Evolutionary conservation across 53 echinoderm and acorn worm genomes (phyloP).

Genomic region (Antedon mediterranea): DNA sequence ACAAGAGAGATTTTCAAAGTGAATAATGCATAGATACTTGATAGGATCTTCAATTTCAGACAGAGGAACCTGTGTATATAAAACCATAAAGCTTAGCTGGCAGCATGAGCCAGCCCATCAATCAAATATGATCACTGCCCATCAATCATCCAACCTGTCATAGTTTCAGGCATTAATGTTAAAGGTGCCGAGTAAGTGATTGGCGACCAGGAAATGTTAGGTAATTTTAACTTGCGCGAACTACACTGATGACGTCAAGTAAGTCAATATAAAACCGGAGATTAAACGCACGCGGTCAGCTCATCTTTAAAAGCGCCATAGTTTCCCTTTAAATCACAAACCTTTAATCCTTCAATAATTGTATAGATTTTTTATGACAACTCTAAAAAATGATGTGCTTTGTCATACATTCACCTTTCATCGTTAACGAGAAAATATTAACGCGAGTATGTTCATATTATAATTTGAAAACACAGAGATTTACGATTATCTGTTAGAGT

Average conservation of each 20-base stretch:
- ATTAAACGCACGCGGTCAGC: background rate
- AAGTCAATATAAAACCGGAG: background rate
- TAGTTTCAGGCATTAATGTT: background rate
- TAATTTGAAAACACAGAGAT: background rate
- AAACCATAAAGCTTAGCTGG: background rate
- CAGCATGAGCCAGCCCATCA: background rate
- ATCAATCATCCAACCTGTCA: background rate
- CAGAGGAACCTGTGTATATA: background rate
- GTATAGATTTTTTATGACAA: background rate
- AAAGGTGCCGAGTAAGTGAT: background rate
- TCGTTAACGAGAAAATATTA: background rate
- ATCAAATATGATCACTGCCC: background rate
- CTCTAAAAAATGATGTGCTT: background rate
- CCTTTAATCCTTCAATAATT: background rate
- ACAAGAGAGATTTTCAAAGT: background rate
- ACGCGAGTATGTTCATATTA: background rate
- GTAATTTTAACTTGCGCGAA: background rate
- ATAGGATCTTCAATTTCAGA: background rate
- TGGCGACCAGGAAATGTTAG: background rate
- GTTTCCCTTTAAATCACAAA: background rate
- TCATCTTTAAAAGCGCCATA: background rate
- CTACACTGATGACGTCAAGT: background rate
- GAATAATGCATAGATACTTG: background rate
- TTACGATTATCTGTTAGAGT: background rate
- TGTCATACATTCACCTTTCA: background rate